Evolutionary conservation across 2,888 invertebrate genomes (phyloP).

Genomic region (Osmoderma eremita): DNA sequence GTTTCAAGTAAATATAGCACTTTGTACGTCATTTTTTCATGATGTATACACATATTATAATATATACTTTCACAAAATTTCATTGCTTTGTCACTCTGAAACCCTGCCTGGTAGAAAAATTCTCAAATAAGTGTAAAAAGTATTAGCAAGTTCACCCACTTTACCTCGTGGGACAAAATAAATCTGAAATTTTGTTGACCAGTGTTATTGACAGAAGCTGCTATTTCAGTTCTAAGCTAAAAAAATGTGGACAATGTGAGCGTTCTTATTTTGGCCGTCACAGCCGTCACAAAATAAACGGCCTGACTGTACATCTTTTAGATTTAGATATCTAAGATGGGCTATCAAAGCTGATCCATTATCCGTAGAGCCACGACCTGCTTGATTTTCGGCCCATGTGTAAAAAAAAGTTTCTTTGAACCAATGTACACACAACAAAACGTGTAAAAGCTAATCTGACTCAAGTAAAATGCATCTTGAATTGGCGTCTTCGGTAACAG

Average conservation of each 20-base stretch:
- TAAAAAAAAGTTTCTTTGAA: conserved; percentile 42
- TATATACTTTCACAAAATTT: too few relatives aligned
- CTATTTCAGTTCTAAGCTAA: conserved; percentile 35
- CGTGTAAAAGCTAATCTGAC: conserved; percentile 36
- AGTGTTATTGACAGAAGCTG: conserved; percentile 30
- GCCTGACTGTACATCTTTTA: conserved; percentile 20
- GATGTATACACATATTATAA: too few relatives aligned
- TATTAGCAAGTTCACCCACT: too few relatives aligned
- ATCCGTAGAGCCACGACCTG: conserved; percentile 40
- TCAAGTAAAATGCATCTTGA: conserved; percentile 37
- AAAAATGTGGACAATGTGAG: conserved; percentile 31
- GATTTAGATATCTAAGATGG: conserved; percentile 37
- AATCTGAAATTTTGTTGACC: too few relatives aligned
- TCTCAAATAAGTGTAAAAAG: too few relatives aligned
- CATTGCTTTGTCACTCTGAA: too few relatives aligned
- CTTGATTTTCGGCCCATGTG: conserved; percentile 39
- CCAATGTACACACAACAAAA: conserved; percentile 32
- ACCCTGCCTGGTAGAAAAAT: too few relatives aligned
- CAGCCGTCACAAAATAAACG: conserved; percentile 38
- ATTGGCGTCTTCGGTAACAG: conserved; percentile 35
- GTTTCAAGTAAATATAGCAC: too few relatives aligned
- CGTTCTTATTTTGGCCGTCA: conserved; percentile 31
- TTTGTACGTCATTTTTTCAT: too few relatives aligned
- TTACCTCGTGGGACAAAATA: too few relatives aligned
- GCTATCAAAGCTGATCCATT: conserved; percentile 38